Base-by-base conservation (phyloP, 2,797 vertebrate species). In the Cottoperca gobio region DNA sequence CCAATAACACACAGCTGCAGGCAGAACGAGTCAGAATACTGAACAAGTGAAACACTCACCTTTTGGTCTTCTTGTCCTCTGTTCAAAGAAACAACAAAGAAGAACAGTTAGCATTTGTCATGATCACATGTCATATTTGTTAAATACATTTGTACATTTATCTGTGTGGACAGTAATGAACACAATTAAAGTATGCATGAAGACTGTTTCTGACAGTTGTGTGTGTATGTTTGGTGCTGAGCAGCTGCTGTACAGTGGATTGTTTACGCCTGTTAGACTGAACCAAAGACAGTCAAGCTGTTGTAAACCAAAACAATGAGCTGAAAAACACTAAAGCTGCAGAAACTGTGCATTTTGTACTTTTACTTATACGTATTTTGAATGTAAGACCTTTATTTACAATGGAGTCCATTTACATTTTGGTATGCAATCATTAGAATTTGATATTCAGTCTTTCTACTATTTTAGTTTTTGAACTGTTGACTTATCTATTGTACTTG, bases 21-120 rank as follows among this genome's bases (percentile, higher is more conserved):
- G 12, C 6, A 14, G 45, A 66, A 33, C 26, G 40, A 78, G 53
- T 24, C 11, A 24, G 45, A n/a, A n/a, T n/a, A 62, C 4, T 0
- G 33, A 23, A 55, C 24, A 62, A 48, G 8, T 2, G 21, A 48
- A 40, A 40, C 10, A 12, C 90, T 71, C 60, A 95, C 94, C 82
- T 88, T 85, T 92, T 91, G 19, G 81, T 77, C 42, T 86, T 88
- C 78, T 91, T 90, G 50, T 43, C 55, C 48, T 92, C 94, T 94
- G 86, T 78, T 78, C 8, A 50, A 53, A 86, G 68, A 84, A 43
- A 78, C 12, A 62, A 75, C 10, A 66, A 26, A 75, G 11, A 6
- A 35, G 17, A 58, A 68, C 81, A 52, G 24, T 35, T 28, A 48
- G 48, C 10, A 49, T 53, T 31, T 46, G 3, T 81, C 33, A 65